Conservation (phyloP, 2,888 invertebrate genomes). For the Drosophila nigritarsus region DNA sequence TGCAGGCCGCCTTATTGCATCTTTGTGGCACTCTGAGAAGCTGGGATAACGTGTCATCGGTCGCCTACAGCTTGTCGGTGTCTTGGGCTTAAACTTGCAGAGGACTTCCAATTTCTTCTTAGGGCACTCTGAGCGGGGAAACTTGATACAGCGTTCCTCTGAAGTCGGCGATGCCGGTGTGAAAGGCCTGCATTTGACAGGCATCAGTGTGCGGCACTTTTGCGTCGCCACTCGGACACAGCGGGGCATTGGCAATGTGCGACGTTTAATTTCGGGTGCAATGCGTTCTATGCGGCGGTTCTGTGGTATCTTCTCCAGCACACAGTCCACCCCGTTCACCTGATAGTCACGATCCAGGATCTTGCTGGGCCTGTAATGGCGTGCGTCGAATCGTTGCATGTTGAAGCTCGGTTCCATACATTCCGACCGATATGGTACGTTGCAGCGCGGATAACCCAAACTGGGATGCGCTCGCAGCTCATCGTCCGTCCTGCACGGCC, state of each 20-base stretch:
- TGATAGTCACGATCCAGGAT: constrained; percentile 30
- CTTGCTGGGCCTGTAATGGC: constrained; percentile 43
- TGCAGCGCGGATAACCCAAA: constrained; percentile 29
- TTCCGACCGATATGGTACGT: constrained; percentile 1
- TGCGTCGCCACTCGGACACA: neutral
- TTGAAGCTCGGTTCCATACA: constrained; percentile 16
- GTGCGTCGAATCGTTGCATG: constrained; percentile 23
- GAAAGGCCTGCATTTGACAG: constrained; percentile 4
- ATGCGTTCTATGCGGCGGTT: neutral
- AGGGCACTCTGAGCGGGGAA: constrained; percentile 6
- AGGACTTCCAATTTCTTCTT: fast-evolving
- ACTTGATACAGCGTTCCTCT: neutral
- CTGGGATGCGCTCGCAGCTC: constrained; percentile 16
- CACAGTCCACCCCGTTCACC: constrained; percentile 42
- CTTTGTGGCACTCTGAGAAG: constrained; percentile 50
- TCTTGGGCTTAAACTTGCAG: constrained; percentile 9
- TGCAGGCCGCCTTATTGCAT: neutral
- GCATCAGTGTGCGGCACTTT: constrained; percentile 3
- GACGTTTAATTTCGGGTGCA: neutral
- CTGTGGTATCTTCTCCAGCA: constrained; percentile 4
- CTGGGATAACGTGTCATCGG: constrained; percentile 41
- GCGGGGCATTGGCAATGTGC: neutral
- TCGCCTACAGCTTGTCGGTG: neutral
- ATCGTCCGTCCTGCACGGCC: constrained; percentile 28
- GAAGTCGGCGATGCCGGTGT: neutral